Evolutionary conservation across 2,888 invertebrate species (phyloP).

Genomic region (Drosophila paramelanica): DNA sequence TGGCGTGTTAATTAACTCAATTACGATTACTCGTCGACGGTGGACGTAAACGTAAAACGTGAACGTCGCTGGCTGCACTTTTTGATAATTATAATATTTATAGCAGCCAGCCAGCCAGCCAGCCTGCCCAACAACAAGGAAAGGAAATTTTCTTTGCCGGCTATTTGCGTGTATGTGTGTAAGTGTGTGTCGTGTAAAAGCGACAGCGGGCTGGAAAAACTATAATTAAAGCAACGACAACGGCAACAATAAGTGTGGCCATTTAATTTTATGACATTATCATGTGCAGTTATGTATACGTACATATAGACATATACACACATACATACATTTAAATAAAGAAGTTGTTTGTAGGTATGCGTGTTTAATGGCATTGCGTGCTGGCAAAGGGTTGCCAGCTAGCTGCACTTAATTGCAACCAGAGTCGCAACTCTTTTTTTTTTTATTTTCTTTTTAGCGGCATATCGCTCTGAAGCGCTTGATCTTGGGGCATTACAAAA

Average conservation of each 20-base stretch:
- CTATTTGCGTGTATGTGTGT: constrained; percentile 20
- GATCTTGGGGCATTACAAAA: constrained; percentile 51
- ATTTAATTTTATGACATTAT: constrained; percentile 81
- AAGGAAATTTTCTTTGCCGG: constrained; percentile 58
- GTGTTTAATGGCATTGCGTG: constrained; percentile 55
- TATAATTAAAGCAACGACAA: constrained; percentile 71
- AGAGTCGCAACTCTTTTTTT: constrained; percentile 49
- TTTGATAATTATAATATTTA: constrained; percentile 81
- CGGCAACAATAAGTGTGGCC: constrained; percentile 72
- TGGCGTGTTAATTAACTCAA: constrained; percentile 80
- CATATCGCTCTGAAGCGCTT: constrained; percentile 24
- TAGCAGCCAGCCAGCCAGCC: constrained; percentile 48
- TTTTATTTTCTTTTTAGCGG: neutral
- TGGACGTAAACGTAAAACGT: constrained; percentile 14
- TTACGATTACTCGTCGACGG: constrained; percentile 73
- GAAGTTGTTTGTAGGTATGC: constrained; percentile 26
- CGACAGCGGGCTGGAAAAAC: constrained; percentile 67
- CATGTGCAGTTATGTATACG: constrained; percentile 71
- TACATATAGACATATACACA: neutral
- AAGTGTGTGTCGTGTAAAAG: constrained; percentile 38
- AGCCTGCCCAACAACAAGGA: constrained; percentile 27
- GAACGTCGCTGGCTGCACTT: constrained; percentile 64
- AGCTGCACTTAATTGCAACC: constrained; percentile 58
- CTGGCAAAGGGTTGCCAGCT: constrained; percentile 51
- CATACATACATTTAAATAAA: constrained; percentile 19